phyloP scores from a whole-genome alignment of 2,888 invertebrate species.

The Aradus depressus region DNA sequence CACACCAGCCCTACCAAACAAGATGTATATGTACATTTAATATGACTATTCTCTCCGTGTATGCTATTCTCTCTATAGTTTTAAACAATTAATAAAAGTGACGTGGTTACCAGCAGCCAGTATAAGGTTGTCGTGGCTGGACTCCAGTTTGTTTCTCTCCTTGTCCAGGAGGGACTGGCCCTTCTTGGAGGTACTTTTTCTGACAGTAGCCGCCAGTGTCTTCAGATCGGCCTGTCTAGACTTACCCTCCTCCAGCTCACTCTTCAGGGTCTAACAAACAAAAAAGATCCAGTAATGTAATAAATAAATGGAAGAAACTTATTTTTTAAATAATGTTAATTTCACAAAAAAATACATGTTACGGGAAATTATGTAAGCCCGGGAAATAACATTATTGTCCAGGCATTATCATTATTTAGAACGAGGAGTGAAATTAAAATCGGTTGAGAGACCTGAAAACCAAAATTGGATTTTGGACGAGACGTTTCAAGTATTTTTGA shows the following conservation, averaged over 20 bases:
- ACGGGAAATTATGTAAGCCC: no score
- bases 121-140: conserved; percentile 42
- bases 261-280: conserved; percentile 43
- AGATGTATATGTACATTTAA: no score
- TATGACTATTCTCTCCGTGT: no score
- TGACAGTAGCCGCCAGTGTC: conserved; percentile 51
- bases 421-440: no score
- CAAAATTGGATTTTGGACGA: no score
- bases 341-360: not conserved
- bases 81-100: no score
- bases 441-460: no score
- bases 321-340: not conserved
- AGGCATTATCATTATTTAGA: no score
- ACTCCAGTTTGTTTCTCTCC: conserved; percentile 59
- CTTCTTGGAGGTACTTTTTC: conserved; percentile 67
- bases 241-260: conserved; percentile 53
- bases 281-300: not conserved
- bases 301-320: not conserved
- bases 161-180: conserved; percentile 61
- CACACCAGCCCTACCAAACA: no score
- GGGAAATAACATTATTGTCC: no score
- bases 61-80: no score
- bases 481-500: no score
- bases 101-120: conserved; percentile 10
- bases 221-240: conserved; percentile 56